Base-by-base conservation (phyloP, 92 coral and sea anemone genomes). In the Ricordea florida region DNA sequence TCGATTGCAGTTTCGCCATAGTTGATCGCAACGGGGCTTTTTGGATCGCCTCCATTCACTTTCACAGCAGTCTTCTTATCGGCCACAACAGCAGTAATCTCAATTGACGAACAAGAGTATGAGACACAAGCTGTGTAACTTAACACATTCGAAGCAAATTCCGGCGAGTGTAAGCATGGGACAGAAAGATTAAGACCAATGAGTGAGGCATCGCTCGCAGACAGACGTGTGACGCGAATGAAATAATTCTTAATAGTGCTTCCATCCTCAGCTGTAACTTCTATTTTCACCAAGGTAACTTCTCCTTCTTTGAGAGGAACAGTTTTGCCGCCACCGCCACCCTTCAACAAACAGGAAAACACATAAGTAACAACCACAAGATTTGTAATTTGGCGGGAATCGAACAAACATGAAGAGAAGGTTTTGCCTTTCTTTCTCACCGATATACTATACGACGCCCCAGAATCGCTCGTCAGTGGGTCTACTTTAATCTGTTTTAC, bases 221-320 rank as follows among this genome's bases (percentile, higher is more conserved):
- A 94, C 56, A 94, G 72, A 13, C 98, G 82, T 2, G 82, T 92
- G 15, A 83, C 96, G 13, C 83, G 85, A 38, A 92, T 79, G 69
- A 80, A 63, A 61, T 94, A 94, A 80, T 82, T 94, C 60, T 94
- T 92, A 65, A 81, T 86, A 21, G 98, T 89, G 36, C 72, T 44
- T 1, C 98, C 98, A 89, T 94, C 96, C 77, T 92, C 98, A 1
- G 98, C 92, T 25, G 93, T 77, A n/a, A 94, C 98, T 86, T 94
- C 98, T 24, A 94, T 62, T 57, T 90, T 94, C 2, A 92, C 85
- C 5, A 69, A 18, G 6, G 98, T 94, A 15, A 84, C 65, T 74
- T 83, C 76, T 35, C 97, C 98, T 83, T 94, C 97, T 33, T 57
- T 77, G 24, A 94, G 51, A 28, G 89, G 73, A 2, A 94, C 91